phyloP scores from a whole-genome alignment of 2,797 vertebrate species.

The Etheostoma perlongum region DNA sequence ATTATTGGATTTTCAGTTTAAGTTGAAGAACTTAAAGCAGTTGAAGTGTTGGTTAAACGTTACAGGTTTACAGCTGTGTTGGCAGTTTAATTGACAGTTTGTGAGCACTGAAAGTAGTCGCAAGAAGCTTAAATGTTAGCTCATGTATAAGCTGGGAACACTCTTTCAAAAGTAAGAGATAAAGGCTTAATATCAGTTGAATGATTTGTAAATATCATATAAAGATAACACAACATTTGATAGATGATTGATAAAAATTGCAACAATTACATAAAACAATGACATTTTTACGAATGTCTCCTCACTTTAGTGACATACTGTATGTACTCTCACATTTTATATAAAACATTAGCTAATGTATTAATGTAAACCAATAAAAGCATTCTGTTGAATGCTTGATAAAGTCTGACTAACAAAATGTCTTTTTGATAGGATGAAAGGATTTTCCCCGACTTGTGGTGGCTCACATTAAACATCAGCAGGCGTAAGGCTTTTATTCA shows the following conservation, averaged over 20 bases:
- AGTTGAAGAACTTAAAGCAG: not conserved
- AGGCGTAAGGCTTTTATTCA: constrained; percentile 39
- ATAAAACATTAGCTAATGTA: not conserved
- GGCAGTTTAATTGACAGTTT: not conserved
- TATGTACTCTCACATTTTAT: not conserved
- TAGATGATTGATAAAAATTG: not conserved
- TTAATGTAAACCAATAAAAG: not conserved
- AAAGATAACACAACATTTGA: not conserved
- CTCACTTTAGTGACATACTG: no score
- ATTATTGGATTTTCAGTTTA: not conserved
- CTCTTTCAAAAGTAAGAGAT: not conserved
- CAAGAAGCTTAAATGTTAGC: not conserved
- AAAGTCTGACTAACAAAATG: constrained; percentile 7
- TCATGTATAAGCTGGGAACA: not conserved
- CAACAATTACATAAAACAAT: not conserved
- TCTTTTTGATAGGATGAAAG: constrained; percentile 21
- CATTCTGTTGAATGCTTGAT: not conserved
- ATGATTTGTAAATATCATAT: not conserved
- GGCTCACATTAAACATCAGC: constrained; percentile 17
- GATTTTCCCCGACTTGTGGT: not conserved
- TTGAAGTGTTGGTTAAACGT: not conserved
- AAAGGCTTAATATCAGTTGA: constrained; percentile 4
- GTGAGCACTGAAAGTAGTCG: not conserved
- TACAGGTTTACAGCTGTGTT: not conserved
- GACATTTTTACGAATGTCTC: not conserved